Base-by-base conservation (phyloP, 1,140 invertebrate genomes). In the Camponotus pennsylvanicus region DNA sequence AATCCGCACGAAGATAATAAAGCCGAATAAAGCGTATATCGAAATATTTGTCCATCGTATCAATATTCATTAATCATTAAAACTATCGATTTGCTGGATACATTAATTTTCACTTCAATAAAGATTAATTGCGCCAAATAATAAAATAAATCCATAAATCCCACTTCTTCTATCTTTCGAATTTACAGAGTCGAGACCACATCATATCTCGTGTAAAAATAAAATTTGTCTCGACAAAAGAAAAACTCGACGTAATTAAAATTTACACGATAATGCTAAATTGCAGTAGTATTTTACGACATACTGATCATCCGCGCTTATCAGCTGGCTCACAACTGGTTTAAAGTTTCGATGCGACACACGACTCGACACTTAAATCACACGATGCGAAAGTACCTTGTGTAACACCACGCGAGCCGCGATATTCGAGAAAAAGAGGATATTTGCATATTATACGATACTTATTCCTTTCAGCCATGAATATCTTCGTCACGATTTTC, bases 401-500 rank as follows among this genome's bases (percentile, higher is more conserved):
- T 40, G 59, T 57, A 37, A 40, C 21, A 21, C 11, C 42, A 42
- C 21, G 71, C 18, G 52, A 7, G 32, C 13, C 32, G 21, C 37
- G 79, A 15, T 59, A 70, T 82, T n/a, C 45, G 27, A 27, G 55
- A 8, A 18, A 70, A 73, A 34, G 27, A 21, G 13, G 40, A 63
- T 61, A 83, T 73, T 75, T 75, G 69, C 69, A 75, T 83, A 32
- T 83, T 75, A 52, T 52, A 21, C 66, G 66, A 57, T 18, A 27
- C 52, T 9, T 3, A 18, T 69, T n/a, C n/a, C 32, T 45, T 40
- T 37, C 55, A 45, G 79, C 40, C 27, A 37, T 13, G 69, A 83
- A 61, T 61, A 45, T n/a, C 55, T 45, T 18, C 69, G 79, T 73
- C 79, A 75, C 79, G 79, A 75, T 83, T 83, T 61, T 75, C 79